Conservation (phyloP, 1,140 invertebrate species). For the Drosophila sucinea region DNA sequence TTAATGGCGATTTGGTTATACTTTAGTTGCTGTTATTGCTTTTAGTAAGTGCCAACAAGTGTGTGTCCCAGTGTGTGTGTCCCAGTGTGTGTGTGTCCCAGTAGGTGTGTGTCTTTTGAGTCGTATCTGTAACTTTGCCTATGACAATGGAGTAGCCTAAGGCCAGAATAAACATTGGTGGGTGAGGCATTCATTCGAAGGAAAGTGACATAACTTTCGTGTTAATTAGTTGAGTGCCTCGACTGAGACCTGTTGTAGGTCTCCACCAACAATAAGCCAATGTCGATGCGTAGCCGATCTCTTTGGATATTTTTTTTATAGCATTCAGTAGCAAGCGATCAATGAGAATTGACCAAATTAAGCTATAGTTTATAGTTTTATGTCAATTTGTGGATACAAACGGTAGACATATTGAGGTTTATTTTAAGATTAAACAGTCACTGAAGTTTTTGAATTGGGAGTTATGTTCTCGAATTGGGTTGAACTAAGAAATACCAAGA, state of each 20-base stretch:
- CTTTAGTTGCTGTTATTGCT: constrained; percentile 36
- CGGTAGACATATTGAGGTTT: no score
- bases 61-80: neutral
- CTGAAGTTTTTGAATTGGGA: no score
- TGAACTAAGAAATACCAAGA: no score
- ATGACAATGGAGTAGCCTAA: constrained; percentile 34
- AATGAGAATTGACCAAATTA: no score
- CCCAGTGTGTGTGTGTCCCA: constrained; percentile 14
- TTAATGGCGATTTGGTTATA: constrained; percentile 43
- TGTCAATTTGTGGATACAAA: no score
- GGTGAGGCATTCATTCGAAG: constrained; percentile 44
- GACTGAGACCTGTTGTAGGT: neutral
- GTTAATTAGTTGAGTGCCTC: constrained; percentile 31
- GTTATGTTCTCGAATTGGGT: no score
- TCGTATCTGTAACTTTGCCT: constrained; percentile 35
- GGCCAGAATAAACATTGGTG: constrained; percentile 27
- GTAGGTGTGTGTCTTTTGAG: constrained; percentile 25
- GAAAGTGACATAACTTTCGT: constrained; percentile 48
- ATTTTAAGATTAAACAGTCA: no score
- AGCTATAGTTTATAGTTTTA: no score
- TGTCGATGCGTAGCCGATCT: constrained; percentile 34
- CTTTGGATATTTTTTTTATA: neutral
- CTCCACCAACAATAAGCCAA: neutral
- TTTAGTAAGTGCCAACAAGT: constrained; percentile 48
- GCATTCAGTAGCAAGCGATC: no score